Base-by-base conservation (phyloP, 2,888 invertebrate genomes). In the Lobophora halterata region DNA sequence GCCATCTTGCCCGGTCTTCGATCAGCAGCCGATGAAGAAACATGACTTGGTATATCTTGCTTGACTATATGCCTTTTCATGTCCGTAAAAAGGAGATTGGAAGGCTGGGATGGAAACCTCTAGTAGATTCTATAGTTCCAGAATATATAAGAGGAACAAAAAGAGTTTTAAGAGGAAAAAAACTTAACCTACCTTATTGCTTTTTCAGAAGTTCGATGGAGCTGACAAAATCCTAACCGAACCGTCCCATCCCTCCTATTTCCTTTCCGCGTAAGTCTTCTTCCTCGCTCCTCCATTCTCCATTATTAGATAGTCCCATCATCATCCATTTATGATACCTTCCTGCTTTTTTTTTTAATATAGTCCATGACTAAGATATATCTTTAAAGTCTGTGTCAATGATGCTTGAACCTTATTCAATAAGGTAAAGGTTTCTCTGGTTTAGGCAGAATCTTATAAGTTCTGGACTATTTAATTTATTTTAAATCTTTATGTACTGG, bases 201-300 rank as follows among this genome's bases (percentile, higher is more conserved):
- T 55, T 64, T 81, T 79, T 32, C 86, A 86, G 86, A 86, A 76
- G 80, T 86, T 38, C 82, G 86, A 65, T 86, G 85, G 82, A 70
- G 59, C 52, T 85, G 78, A 71, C 64, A 56, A 66, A 58, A 52
- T 44, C 48, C 42, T 42, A 35, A 56, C 49, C 46, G 36, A 58
- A 52, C 59, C 53, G 61, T 69, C 65, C 70, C 58, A 61, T 55
- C 61, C 66, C 61, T 55, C 46, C 51, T 49, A 57, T 51, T 53
- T 57, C 60, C 57, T 58, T 58, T 57, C 47, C 48, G 49, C 53
- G 70, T 71, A 70, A 72, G 71, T 71, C 40, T 20, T 29, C 12
- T 27, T 26, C 25, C 26, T n/a, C n/a, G n/a, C n/a, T n/a, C n/a
- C n/a, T 46, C 28, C 33, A 24, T 24, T 26, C 20, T 13, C 23